Conservation (phyloP, 2,888 invertebrate genomes). For the Amphimallon solstitiale region DNA sequence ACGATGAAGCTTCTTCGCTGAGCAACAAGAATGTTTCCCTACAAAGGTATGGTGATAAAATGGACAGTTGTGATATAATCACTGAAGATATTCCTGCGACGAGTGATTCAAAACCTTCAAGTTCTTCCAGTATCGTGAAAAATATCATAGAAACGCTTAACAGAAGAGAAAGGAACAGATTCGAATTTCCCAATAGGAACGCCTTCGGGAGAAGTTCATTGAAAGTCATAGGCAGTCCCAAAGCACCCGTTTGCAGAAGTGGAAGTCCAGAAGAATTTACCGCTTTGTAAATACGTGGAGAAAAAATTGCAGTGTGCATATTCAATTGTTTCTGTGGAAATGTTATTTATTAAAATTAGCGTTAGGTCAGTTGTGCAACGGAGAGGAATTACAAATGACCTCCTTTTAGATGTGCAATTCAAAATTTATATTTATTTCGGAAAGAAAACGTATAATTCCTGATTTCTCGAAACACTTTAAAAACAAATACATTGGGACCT, state of each 20-base stretch:
- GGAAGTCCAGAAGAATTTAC: constrained; percentile 53
- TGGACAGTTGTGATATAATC: background rate
- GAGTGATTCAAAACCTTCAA: constrained; percentile 24
- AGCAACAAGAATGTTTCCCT: constrained; percentile 4
- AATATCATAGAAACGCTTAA: constrained; percentile 61
- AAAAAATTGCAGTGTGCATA: background rate
- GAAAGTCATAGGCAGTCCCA: constrained; percentile 55
- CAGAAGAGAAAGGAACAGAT: constrained; percentile 53
- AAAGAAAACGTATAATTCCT: too few species aligned
- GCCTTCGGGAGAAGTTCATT: constrained; percentile 59
- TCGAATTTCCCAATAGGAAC: constrained; percentile 53
- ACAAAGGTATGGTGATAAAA: constrained; percentile 24
- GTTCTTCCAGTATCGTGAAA: constrained; percentile 54
- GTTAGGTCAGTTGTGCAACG: too few species aligned
- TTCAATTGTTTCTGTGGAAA: background rate
- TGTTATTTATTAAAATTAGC: too few species aligned
- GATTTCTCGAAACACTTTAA: background rate
- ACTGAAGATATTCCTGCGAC: background rate
- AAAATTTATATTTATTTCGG: too few species aligned
- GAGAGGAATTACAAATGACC: too few species aligned
- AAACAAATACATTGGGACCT: constrained; percentile 16
- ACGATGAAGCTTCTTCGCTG: constrained; percentile 7
- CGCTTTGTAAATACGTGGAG: constrained; percentile 46
- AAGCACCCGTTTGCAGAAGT: constrained; percentile 43
- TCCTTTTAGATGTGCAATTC: too few species aligned